Evolutionary conservation across 2,797 vertebrate species (phyloP).

Genomic region (Acanthurus tractus): DNA sequence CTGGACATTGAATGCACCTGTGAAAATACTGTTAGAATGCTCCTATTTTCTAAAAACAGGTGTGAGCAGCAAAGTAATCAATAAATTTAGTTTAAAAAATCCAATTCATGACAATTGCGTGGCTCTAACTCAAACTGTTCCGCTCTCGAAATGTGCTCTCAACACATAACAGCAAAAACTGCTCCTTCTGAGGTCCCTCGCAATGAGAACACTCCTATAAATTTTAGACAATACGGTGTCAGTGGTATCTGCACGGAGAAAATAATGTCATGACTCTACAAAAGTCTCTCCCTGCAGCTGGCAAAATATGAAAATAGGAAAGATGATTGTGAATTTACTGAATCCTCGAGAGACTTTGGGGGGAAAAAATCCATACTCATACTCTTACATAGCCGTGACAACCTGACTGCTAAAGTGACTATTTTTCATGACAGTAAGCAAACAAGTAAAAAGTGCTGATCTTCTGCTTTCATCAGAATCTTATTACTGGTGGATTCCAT

Average conservation of each 20-base stretch:
- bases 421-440: constrained; percentile 49
- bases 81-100: constrained; percentile 21
- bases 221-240: constrained; percentile 1
- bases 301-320: constrained; percentile 17
- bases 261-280: neutral
- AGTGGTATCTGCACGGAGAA: neutral
- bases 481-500: constrained; percentile 44
- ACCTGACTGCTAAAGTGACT: constrained; percentile 16
- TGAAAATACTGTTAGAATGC: too few relatives aligned
- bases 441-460: constrained; percentile 40
- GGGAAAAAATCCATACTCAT: constrained; percentile 26
- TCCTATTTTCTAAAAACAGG: too few relatives aligned
- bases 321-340: constrained; percentile 27
- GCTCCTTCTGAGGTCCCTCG: neutral
- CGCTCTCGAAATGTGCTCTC: constrained; percentile 31
- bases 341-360: constrained; percentile 5
- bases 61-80: constrained; percentile 26
- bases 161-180: constrained; percentile 13
- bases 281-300: neutral
- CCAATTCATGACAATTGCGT: constrained; percentile 6
- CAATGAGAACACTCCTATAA: constrained; percentile 5
- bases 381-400: constrained; percentile 27
- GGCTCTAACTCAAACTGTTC: constrained; percentile 20
- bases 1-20: too few relatives aligned
- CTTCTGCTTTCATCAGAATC: constrained; percentile 41